These are phyloP conservation scores for Polyergus mexicanus DNA, from an alignment of 1,140 invertebrate species.

Conservation along the genomic window DNA sequence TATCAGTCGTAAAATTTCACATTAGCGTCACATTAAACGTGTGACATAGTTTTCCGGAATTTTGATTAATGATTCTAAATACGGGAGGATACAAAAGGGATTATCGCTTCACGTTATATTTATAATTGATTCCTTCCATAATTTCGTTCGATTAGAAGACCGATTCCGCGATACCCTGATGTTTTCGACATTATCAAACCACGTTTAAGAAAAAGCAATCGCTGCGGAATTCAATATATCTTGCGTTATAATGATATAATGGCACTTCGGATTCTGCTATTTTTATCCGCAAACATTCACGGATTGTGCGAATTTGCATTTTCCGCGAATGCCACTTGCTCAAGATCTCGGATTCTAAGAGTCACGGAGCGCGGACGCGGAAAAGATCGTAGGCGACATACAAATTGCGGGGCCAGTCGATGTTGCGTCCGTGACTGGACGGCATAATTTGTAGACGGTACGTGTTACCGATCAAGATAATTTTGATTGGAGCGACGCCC, in stretches of 20 bases:
- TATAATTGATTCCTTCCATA: slow-evolving; percentile 31
- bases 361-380: slow-evolving; percentile 45
- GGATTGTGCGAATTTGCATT: slow-evolving; percentile 41
- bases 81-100: not conserved
- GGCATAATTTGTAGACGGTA: slow-evolving; percentile 53
- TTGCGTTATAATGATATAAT: not conserved
- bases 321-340: slow-evolving; percentile 28
- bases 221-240: not conserved
- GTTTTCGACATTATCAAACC: not conserved
- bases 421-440: slow-evolving; percentile 53
- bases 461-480: slow-evolving; percentile 60
- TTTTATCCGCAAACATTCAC: not conserved
- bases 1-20: not conserved
- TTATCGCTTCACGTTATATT: not conserved
- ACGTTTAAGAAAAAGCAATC: not conserved
- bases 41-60: slow-evolving; percentile 8
- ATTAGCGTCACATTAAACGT: not conserved
- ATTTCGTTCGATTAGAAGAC: slow-evolving; percentile 2
- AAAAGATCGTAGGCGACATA: slow-evolving; percentile 59
- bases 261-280: not conserved
- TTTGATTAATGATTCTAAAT: slow-evolving; percentile 8
- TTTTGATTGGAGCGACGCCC: slow-evolving; percentile 54
- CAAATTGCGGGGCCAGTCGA: slow-evolving; percentile 51
- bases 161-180: not conserved
- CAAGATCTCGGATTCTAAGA: slow-evolving; percentile 39